Evolutionary conservation across 2,113 vertebrate genomes (phyloP).

Genomic region (Panurus biarmicus): DNA sequence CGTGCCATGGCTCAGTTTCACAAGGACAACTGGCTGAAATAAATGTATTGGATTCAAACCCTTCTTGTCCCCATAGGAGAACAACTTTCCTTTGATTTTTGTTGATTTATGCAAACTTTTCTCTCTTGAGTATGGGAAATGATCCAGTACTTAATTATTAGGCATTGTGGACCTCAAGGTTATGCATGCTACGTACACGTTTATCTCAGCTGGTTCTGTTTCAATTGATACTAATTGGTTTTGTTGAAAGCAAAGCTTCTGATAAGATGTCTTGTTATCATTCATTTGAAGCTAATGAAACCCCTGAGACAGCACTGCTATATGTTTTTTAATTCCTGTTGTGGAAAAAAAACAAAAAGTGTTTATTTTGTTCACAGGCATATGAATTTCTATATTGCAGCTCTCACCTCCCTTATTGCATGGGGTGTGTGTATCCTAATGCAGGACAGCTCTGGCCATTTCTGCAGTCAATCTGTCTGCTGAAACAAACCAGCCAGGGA

Average conservation of each 20-base stretch:
- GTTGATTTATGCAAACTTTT: neutral
- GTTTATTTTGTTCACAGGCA: neutral
- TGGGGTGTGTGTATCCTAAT: neutral
- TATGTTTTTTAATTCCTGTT: neutral
- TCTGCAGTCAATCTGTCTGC: neutral
- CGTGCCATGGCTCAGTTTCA: neutral
- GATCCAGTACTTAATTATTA: conserved; percentile 31
- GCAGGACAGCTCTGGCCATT: neutral
- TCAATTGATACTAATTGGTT: conserved; percentile 33
- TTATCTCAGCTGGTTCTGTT: conserved; percentile 30
- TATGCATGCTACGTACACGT: neutral
- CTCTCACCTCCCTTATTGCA: neutral
- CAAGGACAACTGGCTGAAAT: neutral
- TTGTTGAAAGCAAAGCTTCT: conserved; percentile 19
- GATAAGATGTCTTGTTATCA: conserved; percentile 30
- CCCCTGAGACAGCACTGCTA: neutral
- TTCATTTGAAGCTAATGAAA: neutral
- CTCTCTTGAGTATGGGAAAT: neutral
- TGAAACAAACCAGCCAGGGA: conserved; percentile 9
- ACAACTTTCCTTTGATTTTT: neutral
- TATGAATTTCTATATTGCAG: neutral
- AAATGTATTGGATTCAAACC: neutral
- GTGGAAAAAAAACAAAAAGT: neutral
- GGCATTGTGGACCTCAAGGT: conserved; percentile 11
- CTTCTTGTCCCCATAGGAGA: neutral